Evolutionary conservation across 2,888 invertebrate genomes (phyloP).

Genomic region (Embidobia sp.): DNA sequence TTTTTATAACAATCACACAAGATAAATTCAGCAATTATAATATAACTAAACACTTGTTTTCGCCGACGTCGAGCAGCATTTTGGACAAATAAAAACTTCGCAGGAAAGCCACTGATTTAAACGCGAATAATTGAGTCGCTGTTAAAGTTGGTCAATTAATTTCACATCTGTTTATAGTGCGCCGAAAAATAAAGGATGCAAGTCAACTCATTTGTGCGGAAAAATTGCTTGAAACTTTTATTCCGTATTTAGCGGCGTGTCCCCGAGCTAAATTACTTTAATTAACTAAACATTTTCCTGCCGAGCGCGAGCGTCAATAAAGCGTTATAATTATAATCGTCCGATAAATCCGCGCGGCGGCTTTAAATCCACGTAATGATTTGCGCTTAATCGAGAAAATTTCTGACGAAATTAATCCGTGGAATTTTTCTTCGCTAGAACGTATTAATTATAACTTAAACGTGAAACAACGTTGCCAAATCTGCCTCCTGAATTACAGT

Average conservation of each 20-base stretch:
- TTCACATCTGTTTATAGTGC: not conserved
- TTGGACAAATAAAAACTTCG: too few relatives aligned
- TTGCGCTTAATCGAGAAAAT: conserved; percentile 40
- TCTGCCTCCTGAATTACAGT: conserved; percentile 59
- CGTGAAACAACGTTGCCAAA: conserved; percentile 61
- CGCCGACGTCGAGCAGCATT: too few relatives aligned
- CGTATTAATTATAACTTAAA: conserved; percentile 65
- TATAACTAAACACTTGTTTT: too few relatives aligned
- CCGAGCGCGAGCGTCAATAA: too few relatives aligned
- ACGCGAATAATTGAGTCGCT: conserved; percentile 1
- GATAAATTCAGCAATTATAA: too few relatives aligned
- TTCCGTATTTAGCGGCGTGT: not conserved
- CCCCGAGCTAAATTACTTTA: not conserved
- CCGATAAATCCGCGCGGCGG: not conserved
- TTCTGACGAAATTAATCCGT: conserved; percentile 58
- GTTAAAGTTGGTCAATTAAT: not conserved
- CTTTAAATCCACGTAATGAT: conserved; percentile 21
- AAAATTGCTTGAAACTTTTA: conserved; percentile 5
- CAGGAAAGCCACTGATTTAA: not conserved
- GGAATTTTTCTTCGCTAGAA: conserved; percentile 61
- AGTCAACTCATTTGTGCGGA: too few relatives aligned
- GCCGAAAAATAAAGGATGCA: too few relatives aligned
- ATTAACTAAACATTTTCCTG: conserved; percentile 29
- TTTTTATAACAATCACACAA: too few relatives aligned
- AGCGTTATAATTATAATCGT: conserved; percentile 15